phyloP scores from a whole-genome alignment of 2,888 invertebrate species.

The Cephus rjabovi region DNA sequence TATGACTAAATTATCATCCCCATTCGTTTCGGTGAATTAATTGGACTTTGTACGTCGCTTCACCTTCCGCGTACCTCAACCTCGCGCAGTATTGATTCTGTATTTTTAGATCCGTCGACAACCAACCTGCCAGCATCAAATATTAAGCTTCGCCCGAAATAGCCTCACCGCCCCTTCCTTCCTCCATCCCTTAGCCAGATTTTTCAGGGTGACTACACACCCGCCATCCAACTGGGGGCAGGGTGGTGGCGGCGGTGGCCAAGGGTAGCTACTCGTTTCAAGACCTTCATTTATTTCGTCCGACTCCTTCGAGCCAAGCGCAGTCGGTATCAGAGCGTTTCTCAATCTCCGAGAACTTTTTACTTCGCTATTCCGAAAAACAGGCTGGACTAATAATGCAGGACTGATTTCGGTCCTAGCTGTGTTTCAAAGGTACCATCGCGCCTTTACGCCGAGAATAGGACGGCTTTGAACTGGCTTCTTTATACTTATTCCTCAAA shows the following conservation, averaged over 20 bases:
- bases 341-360: background rate
- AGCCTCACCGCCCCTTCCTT: conserved; percentile 14
- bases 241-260: too few species aligned
- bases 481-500: too few species aligned
- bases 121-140: conserved; percentile 37
- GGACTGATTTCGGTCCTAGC: background rate
- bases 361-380: background rate
- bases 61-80: too few species aligned
- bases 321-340: background rate
- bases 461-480: too few species aligned
- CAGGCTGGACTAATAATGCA: background rate
- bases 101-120: conserved; percentile 45
- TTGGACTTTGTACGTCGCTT: too few species aligned
- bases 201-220: background rate
- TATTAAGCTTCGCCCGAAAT: conserved; percentile 41
- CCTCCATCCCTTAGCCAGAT: conserved; percentile 20
- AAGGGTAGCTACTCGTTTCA: too few species aligned
- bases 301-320: background rate
- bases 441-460: too few species aligned
- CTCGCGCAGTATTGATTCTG: conserved; percentile 34
- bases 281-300: background rate
- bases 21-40: too few species aligned
- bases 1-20: too few species aligned
- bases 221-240: too few species aligned
- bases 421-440: background rate